phyloP scores from a whole-genome alignment of 2,113 vertebrate species.

The Mus spicilegus region DNA sequence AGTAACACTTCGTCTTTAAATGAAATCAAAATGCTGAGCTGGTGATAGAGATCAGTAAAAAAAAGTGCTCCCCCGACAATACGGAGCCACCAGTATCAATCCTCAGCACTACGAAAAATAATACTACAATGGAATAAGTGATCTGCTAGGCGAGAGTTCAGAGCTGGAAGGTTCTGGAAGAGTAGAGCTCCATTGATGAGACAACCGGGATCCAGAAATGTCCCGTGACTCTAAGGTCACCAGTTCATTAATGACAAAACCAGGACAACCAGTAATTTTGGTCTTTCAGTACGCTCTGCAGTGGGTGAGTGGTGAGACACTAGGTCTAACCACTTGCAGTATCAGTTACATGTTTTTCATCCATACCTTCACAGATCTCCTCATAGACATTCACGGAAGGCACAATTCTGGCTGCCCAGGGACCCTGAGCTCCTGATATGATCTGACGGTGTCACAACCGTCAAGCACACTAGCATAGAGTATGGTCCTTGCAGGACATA shows the following conservation, averaged over 20 bases:
- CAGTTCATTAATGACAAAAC: not conserved
- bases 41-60: not conserved
- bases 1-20: not conserved
- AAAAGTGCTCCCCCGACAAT: not conserved
- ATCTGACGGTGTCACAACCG: not conserved
- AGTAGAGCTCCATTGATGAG: not conserved
- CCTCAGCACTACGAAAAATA: not conserved
- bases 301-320: not conserved
- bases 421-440: not conserved
- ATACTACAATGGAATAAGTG: not conserved
- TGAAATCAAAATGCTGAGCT: not conserved
- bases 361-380: not conserved
- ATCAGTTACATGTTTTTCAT: not conserved
- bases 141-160: not conserved
- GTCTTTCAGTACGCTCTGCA: accelerated
- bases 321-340: not conserved
- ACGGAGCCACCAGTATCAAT: not conserved
- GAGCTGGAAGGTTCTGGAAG: not conserved
- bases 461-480: not conserved
- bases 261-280: not conserved
- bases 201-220: not conserved
- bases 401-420: not conserved
- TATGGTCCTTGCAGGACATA: not conserved
- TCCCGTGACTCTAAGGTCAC: not conserved
- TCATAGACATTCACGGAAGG: not conserved